Evolutionary conservation across 2,888 invertebrate genomes (phyloP), one percentile per base, ranked within the genome.

Genomic region (Agrotis clavis): DNA sequence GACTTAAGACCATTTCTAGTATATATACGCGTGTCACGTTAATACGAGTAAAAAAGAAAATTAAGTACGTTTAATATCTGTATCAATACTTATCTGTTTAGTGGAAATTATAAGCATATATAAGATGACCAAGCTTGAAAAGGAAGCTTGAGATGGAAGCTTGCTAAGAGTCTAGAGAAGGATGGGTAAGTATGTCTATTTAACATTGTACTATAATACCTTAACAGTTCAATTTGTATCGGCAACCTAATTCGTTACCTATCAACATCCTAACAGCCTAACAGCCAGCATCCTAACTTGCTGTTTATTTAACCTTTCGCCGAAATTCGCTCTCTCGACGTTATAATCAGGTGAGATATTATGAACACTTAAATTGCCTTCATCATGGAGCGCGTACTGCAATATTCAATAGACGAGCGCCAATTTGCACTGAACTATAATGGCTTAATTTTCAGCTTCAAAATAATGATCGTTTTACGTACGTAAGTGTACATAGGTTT

Each of bases 331-430:
- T 13, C 41, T 16, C 16, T 30, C 4, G 13, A 56, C n/a, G 4
- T 47, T 57, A 25, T 51, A 6, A 67, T 76, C 19, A 51, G n/a
- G 5, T 41, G 7, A 53, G 13, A 60, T 73, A 48, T 60, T 25
- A 48, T 60, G 13, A 41, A 41, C 35, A 51, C 13, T 65, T n/a
- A n/a, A n/a, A n/a, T n/a, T 14, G 41, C 41, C 48, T 18, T 11
- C 25, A 41, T 21, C 21, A 30, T 30, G 5, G n/a, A 54, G 35
- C 18, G 4, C 14, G 16, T 19, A n/a, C 30, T 21, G n/a, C 4
- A 35, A 18, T 62, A n/a, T 67, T 41, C 16, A 51, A 18, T 25
- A n/a, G 47, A 19, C 14, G 5, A 25, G n/a, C 14, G 35, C 14
- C 13, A 7, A 53, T 53, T 63, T 18, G 16, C 13, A 54, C 18